Percentiles rank a stretch among this genome's conserved stretches.
Conservation (phyloP, 53 echinoderm and acorn worm species). For the Temnopleurus reevesii region DNA sequence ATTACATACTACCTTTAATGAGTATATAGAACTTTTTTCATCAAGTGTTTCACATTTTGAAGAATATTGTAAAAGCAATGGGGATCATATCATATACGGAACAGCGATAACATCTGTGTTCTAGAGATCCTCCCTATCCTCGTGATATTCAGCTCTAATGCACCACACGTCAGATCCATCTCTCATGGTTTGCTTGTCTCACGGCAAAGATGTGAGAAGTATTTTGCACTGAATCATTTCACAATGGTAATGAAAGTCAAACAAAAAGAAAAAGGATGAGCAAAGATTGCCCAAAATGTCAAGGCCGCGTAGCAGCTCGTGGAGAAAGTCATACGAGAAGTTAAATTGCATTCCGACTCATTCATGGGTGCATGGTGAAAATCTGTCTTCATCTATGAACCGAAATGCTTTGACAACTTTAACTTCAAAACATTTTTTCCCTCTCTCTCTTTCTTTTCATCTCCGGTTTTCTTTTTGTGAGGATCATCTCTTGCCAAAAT, state of each 20-base stretch:
- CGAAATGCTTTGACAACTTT: neutral
- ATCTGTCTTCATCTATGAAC: neutral
- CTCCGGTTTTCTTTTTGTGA: neutral
- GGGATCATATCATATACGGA: too few relatives aligned
- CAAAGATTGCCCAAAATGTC: constrained; percentile 14
- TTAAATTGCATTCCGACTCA: neutral
- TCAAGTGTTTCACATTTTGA: too few relatives aligned
- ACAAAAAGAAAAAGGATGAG: neutral
- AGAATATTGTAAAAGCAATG: too few relatives aligned
- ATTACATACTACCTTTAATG: too few relatives aligned
- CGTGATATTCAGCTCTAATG: neutral
- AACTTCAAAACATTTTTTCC: neutral
- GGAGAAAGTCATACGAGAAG: neutral
- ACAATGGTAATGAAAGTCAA: neutral
- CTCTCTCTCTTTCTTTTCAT: neutral
- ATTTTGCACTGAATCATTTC: constrained; percentile 27
- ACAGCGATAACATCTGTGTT: too few relatives aligned
- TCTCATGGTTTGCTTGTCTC: neutral
- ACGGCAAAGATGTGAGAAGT: neutral
- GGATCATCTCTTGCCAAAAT: too few relatives aligned
- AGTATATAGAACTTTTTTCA: too few relatives aligned
- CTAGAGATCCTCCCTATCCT: neutral
- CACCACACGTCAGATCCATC: neutral
- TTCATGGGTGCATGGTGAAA: neutral
- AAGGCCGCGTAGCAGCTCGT: neutral